Evolutionary conservation across 2,113 vertebrate species (phyloP).

Genomic region (Orycteropus afer): DNA sequence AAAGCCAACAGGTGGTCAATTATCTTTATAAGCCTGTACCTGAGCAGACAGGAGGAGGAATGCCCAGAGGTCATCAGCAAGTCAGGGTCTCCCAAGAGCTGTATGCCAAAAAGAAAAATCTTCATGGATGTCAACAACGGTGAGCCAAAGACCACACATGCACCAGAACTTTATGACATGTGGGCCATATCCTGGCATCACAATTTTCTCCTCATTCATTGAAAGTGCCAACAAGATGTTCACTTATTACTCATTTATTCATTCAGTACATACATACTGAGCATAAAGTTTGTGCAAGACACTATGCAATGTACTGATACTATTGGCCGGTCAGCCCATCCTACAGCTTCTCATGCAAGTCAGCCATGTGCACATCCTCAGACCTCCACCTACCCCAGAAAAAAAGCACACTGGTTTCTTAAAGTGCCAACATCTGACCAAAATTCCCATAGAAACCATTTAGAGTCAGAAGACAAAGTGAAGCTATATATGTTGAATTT

Average conservation of each 20-base stretch:
- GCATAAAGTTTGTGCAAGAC: background rate
- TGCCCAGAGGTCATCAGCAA: background rate
- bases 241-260: too few species aligned
- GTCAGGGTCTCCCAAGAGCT: background rate
- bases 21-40: background rate
- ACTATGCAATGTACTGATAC: background rate
- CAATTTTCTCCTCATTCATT: background rate
- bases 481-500: background rate
- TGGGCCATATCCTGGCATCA: background rate
- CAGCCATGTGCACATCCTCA: background rate
- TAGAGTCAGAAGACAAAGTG: constrained; percentile 26
- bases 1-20: background rate
- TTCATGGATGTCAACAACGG: background rate
- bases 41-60: background rate
- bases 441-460: background rate
- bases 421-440: background rate
- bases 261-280: too few species aligned
- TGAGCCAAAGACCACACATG: background rate
- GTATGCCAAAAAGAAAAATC: background rate
- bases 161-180: background rate
- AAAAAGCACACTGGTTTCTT: background rate
- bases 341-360: background rate
- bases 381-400: background rate
- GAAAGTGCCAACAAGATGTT: background rate
- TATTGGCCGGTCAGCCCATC: background rate